Evolutionary conservation across 2,888 invertebrate species (phyloP).

Genomic region (Bellardia bayeri): DNA sequence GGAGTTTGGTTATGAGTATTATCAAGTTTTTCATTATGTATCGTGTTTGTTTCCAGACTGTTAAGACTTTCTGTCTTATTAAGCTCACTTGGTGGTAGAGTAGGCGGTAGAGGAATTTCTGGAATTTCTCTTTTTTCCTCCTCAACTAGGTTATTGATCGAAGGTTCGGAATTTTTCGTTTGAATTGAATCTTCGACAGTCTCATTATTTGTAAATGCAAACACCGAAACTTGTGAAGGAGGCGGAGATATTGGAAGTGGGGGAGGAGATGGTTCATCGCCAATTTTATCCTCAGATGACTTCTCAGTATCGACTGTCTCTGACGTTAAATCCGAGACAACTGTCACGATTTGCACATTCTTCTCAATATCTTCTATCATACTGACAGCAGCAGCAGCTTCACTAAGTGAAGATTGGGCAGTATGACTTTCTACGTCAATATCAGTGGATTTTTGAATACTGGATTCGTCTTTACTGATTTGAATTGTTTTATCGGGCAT

Average conservation of each 20-base stretch:
- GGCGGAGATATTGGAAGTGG: slow-evolving; percentile 90
- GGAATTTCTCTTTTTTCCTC: slow-evolving; percentile 7
- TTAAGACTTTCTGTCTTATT: slow-evolving; percentile 13
- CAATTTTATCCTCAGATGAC: slow-evolving; percentile 26
- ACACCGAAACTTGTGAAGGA: slow-evolving; percentile 90
- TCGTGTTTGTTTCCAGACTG: not conserved
- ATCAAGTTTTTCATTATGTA: not conserved
- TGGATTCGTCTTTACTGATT: slow-evolving; percentile 58
- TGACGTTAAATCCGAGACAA: slow-evolving; percentile 67
- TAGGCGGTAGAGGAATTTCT: not conserved
- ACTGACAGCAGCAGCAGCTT: slow-evolving; percentile 3
- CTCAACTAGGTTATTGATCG: slow-evolving; percentile 8
- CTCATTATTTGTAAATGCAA: slow-evolving; percentile 85
- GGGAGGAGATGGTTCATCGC: slow-evolving; percentile 85
- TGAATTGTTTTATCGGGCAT: slow-evolving; percentile 50
- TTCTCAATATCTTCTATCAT: slow-evolving; percentile 27
- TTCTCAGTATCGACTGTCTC: slow-evolving; percentile 5
- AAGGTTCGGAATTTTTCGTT: slow-evolving; percentile 41
- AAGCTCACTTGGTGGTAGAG: slow-evolving; percentile 4
- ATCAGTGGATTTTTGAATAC: slow-evolving; percentile 67
- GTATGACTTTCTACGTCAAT: slow-evolving; percentile 44
- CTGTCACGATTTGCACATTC: slow-evolving; percentile 75
- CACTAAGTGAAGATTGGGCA: slow-evolving; percentile 62
- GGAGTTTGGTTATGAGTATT: not conserved
- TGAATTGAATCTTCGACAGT: slow-evolving; percentile 56